Evolutionary conservation across 2,888 invertebrate species (phyloP), one percentile per base, ranked within the genome.

Genomic region (Galerucella nymphaeae): DNA sequence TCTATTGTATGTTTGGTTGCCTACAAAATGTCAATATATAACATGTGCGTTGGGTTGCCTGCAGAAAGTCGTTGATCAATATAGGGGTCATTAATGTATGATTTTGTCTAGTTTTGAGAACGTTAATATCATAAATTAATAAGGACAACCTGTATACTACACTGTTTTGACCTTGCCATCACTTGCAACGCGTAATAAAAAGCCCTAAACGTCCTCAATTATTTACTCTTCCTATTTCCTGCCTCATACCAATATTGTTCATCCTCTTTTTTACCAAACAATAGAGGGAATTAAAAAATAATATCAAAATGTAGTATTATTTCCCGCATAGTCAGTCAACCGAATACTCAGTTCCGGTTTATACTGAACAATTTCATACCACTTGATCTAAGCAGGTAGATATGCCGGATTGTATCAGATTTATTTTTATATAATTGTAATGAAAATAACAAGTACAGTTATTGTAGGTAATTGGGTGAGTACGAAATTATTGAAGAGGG

Each of bases 281-380:
- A 55, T 20, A 9, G 55, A 20, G 55, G 20, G 20, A 11, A 55
- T 23, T 1, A 55, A 55, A 48, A 48, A 48, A 30, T 30, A 30
- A 30, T 14, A 48, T n/a, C 6, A 48, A 55, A 9, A 55, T 55
- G 55, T 55, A 55, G 3, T 0, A 55, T 20, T 20, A 55, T 55
- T 55, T 55, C 55, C 20, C 55, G 55, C 55, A 55, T 55, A 20
- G 10, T 18, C 55, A 55, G 55, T 55, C 55, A 55, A 55, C 55
- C 55, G 18, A 10, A 16, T 16, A 23, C 20, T 20, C 18, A 55
- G 55, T 55, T 55, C 55, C 55, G 55, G 55, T 20, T 48, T 4
- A 5, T 48, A 55, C 18, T 10, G 9, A 18, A 20, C 55, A 23
- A 55, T 55, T 55, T 23, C 55, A 55, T 16, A 20, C 20, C 20